Base-by-base conservation (phyloP, 2,113 vertebrate genomes). In the Regulus satrapa region DNA sequence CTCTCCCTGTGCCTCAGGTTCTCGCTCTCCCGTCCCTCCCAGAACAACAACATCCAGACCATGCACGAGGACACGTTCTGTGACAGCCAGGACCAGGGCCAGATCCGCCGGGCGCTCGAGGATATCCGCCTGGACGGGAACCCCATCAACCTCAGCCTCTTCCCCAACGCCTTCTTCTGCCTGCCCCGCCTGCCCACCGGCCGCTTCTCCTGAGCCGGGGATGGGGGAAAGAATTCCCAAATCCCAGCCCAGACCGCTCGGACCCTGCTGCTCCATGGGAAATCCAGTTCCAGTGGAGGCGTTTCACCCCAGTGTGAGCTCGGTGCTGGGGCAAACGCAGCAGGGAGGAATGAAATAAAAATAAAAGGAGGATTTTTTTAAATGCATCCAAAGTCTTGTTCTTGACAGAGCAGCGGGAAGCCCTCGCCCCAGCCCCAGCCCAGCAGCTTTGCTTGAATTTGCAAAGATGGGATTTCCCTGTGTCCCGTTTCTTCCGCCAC, bases 41-140 rank as follows among this genome's bases (percentile, higher is more conserved):
- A 99, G 98, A 98, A 98, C 88, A 99, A 99, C 96, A 97, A 96
- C 94, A 98, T 99, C 88, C 97, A 97, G 92, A 97, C 87, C 48
- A 85, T 99, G 87, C 97, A 97, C 1, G 94, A 89, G 66, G 98
- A 98, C 66, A 94, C 98, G 0, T 99, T 99, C 94, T 99, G 99
- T 2, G 92, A 98, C 55, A 34, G 58, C 18, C 88, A 91, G 5
- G 97, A 98, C 38, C 97, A 82, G 24, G 97, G 59, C 28, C 97
- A 98, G 61, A 88, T 97, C 48, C 97, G 98, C 28, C 91, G 94
- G 59, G 89, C 23, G 7, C 97, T 99, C 64, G 98, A 99, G 92
- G 98, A 99, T 84, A 96, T 98, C 63, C 97, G 98, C 46, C 97
- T 99, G 34, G 98, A 99, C 0, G 97, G 97, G 32, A 99, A 98